phyloP scores from a whole-genome alignment of 2,888 invertebrate genomes.

The Graphium colonna region DNA sequence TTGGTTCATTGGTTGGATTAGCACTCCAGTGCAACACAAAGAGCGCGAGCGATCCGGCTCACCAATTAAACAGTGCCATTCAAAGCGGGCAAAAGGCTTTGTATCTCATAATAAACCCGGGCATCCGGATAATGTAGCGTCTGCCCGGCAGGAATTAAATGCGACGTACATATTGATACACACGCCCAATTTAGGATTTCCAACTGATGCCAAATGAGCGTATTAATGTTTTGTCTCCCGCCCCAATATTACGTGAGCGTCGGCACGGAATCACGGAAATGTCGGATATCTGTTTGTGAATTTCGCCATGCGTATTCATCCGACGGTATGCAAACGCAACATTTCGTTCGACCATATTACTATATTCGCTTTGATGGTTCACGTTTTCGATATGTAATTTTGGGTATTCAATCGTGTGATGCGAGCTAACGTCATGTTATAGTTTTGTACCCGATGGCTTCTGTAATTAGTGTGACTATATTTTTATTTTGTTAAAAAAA shows the following conservation, averaged over 20 bases:
- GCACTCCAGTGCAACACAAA: slow-evolving; percentile 32
- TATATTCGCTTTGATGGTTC: no score
- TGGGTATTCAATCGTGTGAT: no score
- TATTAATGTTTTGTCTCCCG: slow-evolving; percentile 29
- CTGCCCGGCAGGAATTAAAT: slow-evolving; percentile 41
- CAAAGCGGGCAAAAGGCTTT: slow-evolving; percentile 52
- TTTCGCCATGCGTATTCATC: slow-evolving; percentile 19
- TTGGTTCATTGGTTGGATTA: slow-evolving; percentile 37
- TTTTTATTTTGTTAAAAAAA: no score
- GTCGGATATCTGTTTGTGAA: slow-evolving; percentile 23
- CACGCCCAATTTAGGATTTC: slow-evolving; percentile 29
- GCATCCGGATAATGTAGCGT: slow-evolving; percentile 37
- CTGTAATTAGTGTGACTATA: no score
- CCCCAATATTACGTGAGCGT: slow-evolving; percentile 19
- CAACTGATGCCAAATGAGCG: slow-evolving; percentile 25
- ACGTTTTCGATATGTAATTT: no score
- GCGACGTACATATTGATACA: slow-evolving; percentile 33
- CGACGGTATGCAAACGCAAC: slow-evolving; percentile 14
- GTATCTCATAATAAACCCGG: slow-evolving; percentile 55
- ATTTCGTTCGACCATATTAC: background rate
- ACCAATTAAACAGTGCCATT: slow-evolving; percentile 55
- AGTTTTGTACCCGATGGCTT: no score
- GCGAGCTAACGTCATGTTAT: no score
- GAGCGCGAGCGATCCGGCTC: slow-evolving; percentile 38
- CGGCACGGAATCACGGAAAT: slow-evolving; percentile 25